phyloP scores from a whole-genome alignment of 2,888 invertebrate species.

The Maniola hyperantus region DNA sequence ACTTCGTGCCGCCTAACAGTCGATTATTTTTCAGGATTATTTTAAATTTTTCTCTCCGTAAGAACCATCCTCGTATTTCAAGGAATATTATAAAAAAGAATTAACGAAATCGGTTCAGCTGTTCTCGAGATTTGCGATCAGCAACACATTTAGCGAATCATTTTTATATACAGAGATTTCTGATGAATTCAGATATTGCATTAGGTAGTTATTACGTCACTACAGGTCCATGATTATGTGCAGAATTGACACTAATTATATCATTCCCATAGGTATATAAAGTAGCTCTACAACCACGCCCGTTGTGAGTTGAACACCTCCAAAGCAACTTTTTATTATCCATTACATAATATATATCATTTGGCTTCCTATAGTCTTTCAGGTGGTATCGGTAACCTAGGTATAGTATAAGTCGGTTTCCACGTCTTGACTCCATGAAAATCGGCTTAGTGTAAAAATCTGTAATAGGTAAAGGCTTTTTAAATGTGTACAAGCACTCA shows the following conservation, averaged over 20 bases:
- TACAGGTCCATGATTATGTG: conserved; percentile 34
- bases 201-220: neutral
- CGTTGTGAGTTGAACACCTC: conserved; percentile 47
- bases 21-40: no score
- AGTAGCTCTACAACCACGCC: conserved; percentile 42
- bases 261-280: conserved; percentile 38
- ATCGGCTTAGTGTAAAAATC: conserved; percentile 19
- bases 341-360: neutral
- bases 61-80: no score
- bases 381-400: conserved; percentile 46
- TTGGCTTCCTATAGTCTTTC: conserved; percentile 35
- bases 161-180: no score
- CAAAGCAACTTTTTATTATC: conserved; percentile 40
- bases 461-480: neutral
- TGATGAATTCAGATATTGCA: no score
- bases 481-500: neutral
- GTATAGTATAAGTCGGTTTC: conserved; percentile 45
- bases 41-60: no score
- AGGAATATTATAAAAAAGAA: no score
- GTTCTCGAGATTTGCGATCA: no score
- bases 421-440: conserved; percentile 40
- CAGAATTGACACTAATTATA: conserved; percentile 33
- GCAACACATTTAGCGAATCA: no score
- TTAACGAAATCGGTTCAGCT: no score
- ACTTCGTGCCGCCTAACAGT: no score